Conservation (phyloP, 2,797 vertebrate genomes). For the Gorsachius magnificus region DNA sequence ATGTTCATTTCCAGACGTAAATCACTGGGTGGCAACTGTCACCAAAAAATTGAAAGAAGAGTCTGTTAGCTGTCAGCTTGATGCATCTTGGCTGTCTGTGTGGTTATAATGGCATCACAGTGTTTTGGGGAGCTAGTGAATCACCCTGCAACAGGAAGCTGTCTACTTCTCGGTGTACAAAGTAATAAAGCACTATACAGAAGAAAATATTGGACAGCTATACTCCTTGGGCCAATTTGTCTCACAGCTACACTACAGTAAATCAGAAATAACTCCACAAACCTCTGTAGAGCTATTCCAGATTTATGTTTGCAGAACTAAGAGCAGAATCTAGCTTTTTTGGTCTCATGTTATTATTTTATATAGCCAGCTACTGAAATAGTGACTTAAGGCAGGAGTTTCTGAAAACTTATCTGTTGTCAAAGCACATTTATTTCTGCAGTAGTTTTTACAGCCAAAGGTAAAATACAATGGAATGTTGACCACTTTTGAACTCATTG, state of each 20-base stretch:
- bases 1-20: background rate
- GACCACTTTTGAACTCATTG: background rate
- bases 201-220: slow-evolving; percentile 20
- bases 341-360: background rate
- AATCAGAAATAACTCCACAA: slow-evolving; percentile 40
- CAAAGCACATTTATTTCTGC: background rate
- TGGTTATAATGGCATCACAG: background rate
- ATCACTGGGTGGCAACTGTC: background rate
- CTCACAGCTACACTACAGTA: background rate
- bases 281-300: slow-evolving; percentile 6
- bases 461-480: background rate
- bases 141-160: background rate
- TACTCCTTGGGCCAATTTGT: slow-evolving; percentile 16
- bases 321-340: background rate
- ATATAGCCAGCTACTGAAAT: background rate
- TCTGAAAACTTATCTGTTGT: background rate
- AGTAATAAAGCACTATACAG: background rate
- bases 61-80: background rate
- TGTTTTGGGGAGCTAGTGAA: slow-evolving; percentile 13
- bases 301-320: slow-evolving; percentile 6
- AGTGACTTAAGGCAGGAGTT: background rate
- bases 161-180: background rate
- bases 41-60: background rate
- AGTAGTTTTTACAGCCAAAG: background rate
- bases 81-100: background rate